Evolutionary conservation across 2,888 invertebrate species (phyloP).

Genomic region (Lasioglossum lativentre): DNA sequence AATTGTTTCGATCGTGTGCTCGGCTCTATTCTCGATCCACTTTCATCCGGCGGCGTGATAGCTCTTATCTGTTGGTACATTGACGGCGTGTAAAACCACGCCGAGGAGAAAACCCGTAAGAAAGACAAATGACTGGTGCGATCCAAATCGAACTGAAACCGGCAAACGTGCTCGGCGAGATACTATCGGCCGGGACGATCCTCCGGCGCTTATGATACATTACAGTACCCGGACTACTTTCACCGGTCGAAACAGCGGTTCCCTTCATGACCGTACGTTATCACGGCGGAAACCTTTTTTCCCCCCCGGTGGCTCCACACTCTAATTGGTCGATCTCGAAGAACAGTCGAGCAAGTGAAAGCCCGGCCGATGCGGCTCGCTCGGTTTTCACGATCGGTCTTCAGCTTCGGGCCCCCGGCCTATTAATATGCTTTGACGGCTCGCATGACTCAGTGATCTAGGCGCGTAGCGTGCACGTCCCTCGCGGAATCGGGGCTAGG

Average conservation of each 20-base stretch:
- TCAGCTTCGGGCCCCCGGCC: constrained; percentile 29
- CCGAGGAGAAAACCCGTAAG: constrained; percentile 42
- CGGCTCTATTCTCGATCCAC: not conserved
- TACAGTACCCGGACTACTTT: constrained; percentile 58
- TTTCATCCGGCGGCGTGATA: constrained; percentile 14
- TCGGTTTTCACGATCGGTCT: constrained; percentile 39
- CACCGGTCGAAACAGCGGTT: constrained; percentile 61
- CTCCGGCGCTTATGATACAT: constrained; percentile 54
- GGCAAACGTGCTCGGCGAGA: constrained; percentile 35
- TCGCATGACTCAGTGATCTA: constrained; percentile 65
- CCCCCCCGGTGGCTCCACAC: constrained; percentile 21
- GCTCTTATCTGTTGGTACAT: constrained; percentile 19
- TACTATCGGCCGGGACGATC: constrained; percentile 41
- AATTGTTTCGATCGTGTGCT: not conserved
- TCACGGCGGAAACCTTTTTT: constrained; percentile 50
- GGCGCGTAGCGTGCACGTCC: constrained; percentile 62
- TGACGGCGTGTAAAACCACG: constrained; percentile 32
- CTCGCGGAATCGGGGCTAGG: constrained; percentile 66
- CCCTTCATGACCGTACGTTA: constrained; percentile 44
- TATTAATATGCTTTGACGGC: constrained; percentile 73
- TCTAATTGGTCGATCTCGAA: constrained; percentile 63
- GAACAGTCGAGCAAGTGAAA: constrained; percentile 64
- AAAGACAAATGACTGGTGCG: constrained; percentile 66
- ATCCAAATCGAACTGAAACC: constrained; percentile 25
- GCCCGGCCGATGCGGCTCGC: constrained; percentile 34